Conservation (phyloP, 2,113 vertebrate genomes). For the Aleadryas rufinucha region DNA sequence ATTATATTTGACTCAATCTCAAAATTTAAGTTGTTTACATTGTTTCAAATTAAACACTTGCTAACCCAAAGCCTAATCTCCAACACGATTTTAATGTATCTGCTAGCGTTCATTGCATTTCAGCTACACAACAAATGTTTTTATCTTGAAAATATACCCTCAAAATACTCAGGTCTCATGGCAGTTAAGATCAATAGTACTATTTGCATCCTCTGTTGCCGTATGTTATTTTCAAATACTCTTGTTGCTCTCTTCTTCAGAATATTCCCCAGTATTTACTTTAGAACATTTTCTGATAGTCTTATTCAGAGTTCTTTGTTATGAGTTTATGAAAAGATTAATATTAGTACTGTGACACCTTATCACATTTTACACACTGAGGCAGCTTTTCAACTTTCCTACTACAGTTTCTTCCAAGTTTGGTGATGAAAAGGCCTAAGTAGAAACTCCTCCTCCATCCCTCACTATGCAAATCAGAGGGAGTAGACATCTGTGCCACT, state of each 20-base stretch:
- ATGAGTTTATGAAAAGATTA: not conserved
- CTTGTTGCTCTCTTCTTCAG: not conserved
- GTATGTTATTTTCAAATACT: not conserved
- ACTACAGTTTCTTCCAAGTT: not conserved
- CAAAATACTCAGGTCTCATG: not conserved
- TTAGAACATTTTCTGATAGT: not conserved
- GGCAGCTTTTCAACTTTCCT: not conserved
- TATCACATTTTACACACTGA: not conserved
- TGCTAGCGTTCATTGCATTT: not conserved
- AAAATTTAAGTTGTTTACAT: slow-evolving; percentile 13
- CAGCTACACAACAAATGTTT: not conserved
- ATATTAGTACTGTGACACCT: not conserved
- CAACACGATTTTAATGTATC: not conserved
- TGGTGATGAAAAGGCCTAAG: not conserved
- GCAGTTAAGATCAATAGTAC: not conserved
- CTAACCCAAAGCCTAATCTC: not conserved
- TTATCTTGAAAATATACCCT: not conserved
- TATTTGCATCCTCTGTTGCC: not conserved
- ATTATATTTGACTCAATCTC: not conserved
- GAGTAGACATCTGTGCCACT: not conserved
- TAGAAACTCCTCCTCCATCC: not conserved
- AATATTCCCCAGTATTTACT: not conserved
- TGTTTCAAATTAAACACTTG: not conserved
- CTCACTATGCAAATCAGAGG: not conserved
- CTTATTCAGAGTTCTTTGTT: not conserved